phyloP scores from a whole-genome alignment of 2,113 vertebrate species.

The Dendrocopos noguchii region DNA sequence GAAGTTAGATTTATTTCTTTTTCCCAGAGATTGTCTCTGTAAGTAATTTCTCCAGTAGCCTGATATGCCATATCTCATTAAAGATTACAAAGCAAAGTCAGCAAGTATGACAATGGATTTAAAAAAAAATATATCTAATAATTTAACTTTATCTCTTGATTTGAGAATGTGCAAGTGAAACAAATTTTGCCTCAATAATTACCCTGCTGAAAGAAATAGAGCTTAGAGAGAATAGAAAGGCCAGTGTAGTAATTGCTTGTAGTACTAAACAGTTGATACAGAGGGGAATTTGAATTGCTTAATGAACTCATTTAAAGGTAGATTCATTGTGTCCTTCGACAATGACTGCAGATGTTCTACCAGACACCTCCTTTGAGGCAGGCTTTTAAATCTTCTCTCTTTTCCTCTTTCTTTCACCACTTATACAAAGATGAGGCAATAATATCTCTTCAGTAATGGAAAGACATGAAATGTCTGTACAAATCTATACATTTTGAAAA shows the following conservation, averaged over 20 bases:
- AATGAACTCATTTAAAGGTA: conserved; percentile 60
- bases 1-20: neutral
- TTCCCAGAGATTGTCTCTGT: neutral
- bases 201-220: conserved; percentile 56
- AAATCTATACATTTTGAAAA: neutral
- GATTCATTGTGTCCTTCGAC: conserved; percentile 13
- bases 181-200: conserved; percentile 38
- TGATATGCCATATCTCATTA: conserved; percentile 61
- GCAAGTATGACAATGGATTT: conserved; percentile 44
- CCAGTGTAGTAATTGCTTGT: conserved; percentile 53
- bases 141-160: conserved; percentile 33
- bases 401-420: neutral
- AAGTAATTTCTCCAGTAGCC: conserved; percentile 43
- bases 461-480: neutral
- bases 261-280: conserved; percentile 54
- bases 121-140: neutral
- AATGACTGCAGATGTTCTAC: conserved; percentile 10
- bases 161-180: conserved; percentile 50
- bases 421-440: neutral
- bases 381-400: neutral
- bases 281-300: conserved; percentile 41
- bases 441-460: neutral
- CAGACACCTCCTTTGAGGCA: neutral
- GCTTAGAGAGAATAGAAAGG: conserved; percentile 53
- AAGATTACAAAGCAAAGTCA: conserved; percentile 41